Percentiles rank a stretch among this genome's conserved stretches.
Evolutionary conservation across 2,888 invertebrate species (phyloP).

Genomic region (Netelia melanura): DNA sequence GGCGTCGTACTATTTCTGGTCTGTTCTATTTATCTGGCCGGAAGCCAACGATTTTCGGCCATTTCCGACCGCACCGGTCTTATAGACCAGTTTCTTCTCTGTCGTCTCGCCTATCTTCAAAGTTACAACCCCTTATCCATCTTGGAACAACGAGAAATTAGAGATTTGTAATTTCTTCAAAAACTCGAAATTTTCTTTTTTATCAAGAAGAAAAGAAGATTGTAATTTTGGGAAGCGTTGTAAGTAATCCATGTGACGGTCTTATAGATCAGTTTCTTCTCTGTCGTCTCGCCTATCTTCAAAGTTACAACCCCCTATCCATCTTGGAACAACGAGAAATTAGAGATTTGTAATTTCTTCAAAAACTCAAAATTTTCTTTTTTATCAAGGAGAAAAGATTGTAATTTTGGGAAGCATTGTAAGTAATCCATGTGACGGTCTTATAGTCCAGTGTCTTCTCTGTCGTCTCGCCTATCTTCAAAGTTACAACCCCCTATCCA

Average conservation of each 20-base stretch:
- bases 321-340: background rate
- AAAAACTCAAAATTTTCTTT: background rate
- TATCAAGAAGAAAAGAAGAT: too few species aligned
- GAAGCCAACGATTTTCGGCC: conserved; percentile 69
- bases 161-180: background rate
- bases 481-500: background rate
- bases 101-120: conserved; percentile 6
- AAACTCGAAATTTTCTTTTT: background rate
- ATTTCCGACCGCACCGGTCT: conserved; percentile 26
- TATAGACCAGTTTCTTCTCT: conserved; percentile 5
- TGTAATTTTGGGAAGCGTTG: too few species aligned
- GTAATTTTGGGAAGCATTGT: too few species aligned
- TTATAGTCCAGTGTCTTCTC: too few species aligned
- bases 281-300: conserved; percentile 2
- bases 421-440: too few species aligned
- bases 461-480: conserved; percentile 2
- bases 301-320: background rate
- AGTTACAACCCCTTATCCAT: background rate
- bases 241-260: background rate
- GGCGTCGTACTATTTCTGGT: conserved; percentile 76
- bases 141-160: background rate
- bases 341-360: background rate
- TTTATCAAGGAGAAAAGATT: background rate
- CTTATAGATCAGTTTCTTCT: conserved; percentile 9
- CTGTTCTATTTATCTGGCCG: conserved; percentile 71